A percentile compares a stretch with the other conserved stretches of the same genome.
Evolutionary conservation across 2,113 vertebrate genomes (phyloP).

Genomic region (Urocynchramus pylzowi): DNA sequence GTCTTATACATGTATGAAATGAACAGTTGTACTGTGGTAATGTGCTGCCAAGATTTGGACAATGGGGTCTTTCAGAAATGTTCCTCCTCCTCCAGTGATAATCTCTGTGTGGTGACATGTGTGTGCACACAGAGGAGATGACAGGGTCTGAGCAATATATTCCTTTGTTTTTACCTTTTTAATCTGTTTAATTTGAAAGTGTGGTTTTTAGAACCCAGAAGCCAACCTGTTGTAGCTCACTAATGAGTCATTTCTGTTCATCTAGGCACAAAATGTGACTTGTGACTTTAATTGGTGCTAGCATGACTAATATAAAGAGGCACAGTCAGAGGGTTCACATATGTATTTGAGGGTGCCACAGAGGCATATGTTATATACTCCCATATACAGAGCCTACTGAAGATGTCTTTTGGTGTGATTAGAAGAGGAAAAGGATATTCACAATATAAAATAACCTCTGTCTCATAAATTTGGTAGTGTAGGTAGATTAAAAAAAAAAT

Average conservation of each 20-base stretch:
- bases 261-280: neutral
- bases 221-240: neutral
- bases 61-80: slow-evolving; percentile 10
- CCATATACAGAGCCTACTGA: neutral
- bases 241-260: neutral
- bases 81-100: neutral
- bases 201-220: neutral
- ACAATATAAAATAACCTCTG: neutral
- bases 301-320: neutral
- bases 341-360: neutral
- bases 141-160: neutral
- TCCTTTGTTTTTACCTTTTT: neutral
- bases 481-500: neutral
- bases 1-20: slow-evolving; percentile 11
- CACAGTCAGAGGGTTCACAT: neutral
- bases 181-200: too few relatives aligned
- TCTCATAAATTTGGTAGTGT: neutral
- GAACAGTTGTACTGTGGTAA: neutral
- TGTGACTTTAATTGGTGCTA: neutral
- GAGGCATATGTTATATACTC: neutral
- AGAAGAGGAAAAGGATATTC: neutral
- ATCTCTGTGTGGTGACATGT: neutral
- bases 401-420: neutral
- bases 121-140: neutral
- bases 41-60: neutral